Base-by-base conservation (phyloP, 2,888 invertebrate genomes). In the Drosophila pseudotakahashii region DNA sequence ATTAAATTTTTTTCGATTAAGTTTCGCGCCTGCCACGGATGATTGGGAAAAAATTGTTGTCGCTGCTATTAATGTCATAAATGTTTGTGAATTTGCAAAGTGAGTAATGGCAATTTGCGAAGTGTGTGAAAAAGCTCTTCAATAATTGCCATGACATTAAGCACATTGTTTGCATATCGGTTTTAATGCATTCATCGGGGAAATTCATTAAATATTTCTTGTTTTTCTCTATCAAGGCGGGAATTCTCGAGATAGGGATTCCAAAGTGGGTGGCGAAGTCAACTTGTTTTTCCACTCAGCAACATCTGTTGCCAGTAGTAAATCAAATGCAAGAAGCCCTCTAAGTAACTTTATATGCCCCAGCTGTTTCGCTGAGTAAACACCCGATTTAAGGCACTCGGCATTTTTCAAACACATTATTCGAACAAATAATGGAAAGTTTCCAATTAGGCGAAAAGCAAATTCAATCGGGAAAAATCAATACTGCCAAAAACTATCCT, bases 1-100 rank as follows among this genome's bases (percentile, higher is more conserved):
- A 58, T 70, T 34, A 39, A 34, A 60, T 71, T 71, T 50, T 51
- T 34, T 52, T 7, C 34, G 62, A 62, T 66, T 69, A 69, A 45
- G 47, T 54, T 66, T 47, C 55, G n/a, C 39, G 23, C 32, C 32
- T 47, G 69, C 11, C 58, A 41, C 16, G n/a, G 36, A 2, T 39
- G 57, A 47, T 67, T 41, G 70, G 37, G 42, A 50, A 63, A 67
- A 37, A 34, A 34, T 34, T 4, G 11, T 64, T 64, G 37, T 39
- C 10, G 23, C 19, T 52, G 39, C 57, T 19, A 70, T 67, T 72
- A 68, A 60, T 45, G 51, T 14, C 32, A 60, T 50, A 71, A 68
- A 51, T 68, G 34, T 51, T 72, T 34, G 61, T 41, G 37, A 72
- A 51, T 71, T 59, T 30, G 72, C 34, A 36, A 50, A 71, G 39